These are phyloP conservation scores for Silurus glanis DNA, from an alignment of 2,113 vertebrate species.

Conservation along the genomic window DNA sequence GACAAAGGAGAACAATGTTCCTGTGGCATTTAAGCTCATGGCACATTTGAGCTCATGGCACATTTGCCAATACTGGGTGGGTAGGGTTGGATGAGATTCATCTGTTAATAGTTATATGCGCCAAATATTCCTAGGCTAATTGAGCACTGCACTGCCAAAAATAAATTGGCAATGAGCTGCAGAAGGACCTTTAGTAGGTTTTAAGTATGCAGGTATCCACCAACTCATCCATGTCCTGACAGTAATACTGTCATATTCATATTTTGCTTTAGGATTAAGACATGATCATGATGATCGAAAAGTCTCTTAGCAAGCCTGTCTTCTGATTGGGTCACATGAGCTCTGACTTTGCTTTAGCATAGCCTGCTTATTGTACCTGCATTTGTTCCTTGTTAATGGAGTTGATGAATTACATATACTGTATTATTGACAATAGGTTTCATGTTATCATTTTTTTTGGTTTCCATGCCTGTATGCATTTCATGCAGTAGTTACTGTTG, in stretches of 20 bases:
- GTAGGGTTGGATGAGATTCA: background rate
- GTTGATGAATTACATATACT: background rate
- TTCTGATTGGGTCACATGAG: background rate
- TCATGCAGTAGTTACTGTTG: background rate
- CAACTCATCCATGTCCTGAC: background rate
- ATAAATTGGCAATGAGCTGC: slow-evolving; percentile 13
- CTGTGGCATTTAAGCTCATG: background rate
- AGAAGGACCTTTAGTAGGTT: slow-evolving; percentile 21
- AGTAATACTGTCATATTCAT: background rate
- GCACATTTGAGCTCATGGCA: background rate
- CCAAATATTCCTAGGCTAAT: slow-evolving; percentile 3
- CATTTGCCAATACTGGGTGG: background rate
- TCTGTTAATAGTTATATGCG: background rate
- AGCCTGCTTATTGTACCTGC: background rate
- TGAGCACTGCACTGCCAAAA: slow-evolving; percentile 19
- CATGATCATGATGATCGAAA: background rate
- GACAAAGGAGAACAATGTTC: background rate
- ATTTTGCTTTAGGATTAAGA: background rate
- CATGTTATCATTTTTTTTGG: background rate
- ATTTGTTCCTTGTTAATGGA: background rate
- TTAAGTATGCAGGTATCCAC: background rate
- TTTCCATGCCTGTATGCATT: background rate
- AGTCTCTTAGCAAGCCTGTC: background rate
- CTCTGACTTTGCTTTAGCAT: background rate
- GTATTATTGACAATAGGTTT: too few relatives aligned